Evolutionary conservation across 2,113 vertebrate genomes (phyloP).

Genomic region (Meleagris gallopavo): DNA sequence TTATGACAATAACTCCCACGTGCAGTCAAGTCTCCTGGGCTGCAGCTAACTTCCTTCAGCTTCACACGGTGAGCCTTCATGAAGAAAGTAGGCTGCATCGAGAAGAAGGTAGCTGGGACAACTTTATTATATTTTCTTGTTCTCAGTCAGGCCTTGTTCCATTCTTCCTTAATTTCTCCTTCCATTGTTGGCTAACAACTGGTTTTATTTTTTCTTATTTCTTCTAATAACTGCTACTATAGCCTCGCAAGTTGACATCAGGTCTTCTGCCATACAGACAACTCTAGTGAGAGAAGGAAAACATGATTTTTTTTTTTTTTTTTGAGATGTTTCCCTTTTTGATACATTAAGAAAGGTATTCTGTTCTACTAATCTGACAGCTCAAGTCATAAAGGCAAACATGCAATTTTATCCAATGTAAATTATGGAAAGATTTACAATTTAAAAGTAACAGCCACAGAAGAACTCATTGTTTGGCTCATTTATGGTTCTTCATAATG

Average conservation of each 20-base stretch:
- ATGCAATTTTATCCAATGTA: neutral
- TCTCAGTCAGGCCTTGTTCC: neutral
- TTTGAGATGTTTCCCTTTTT: accelerated
- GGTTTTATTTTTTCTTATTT: neutral
- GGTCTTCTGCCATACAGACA: neutral
- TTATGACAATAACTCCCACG: neutral
- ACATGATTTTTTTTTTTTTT: neutral
- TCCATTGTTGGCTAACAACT: neutral
- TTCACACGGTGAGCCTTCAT: neutral
- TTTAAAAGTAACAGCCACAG: neutral
- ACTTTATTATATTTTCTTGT: neutral
- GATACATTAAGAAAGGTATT: neutral
- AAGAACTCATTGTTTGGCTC: neutral
- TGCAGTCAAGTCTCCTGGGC: neutral
- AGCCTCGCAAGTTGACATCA: neutral
- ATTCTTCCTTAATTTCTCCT: neutral
- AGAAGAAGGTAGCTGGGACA: neutral
- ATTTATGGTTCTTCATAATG: neutral
- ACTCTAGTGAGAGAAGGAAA: neutral
- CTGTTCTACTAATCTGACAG: neutral
- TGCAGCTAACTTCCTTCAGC: neutral
- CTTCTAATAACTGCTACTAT: neutral
- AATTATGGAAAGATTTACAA: neutral
- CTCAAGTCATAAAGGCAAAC: neutral
- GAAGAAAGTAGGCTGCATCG: neutral